phyloP scores from a whole-genome alignment of 2,888 invertebrate species.

The Cheilosia pagana region DNA sequence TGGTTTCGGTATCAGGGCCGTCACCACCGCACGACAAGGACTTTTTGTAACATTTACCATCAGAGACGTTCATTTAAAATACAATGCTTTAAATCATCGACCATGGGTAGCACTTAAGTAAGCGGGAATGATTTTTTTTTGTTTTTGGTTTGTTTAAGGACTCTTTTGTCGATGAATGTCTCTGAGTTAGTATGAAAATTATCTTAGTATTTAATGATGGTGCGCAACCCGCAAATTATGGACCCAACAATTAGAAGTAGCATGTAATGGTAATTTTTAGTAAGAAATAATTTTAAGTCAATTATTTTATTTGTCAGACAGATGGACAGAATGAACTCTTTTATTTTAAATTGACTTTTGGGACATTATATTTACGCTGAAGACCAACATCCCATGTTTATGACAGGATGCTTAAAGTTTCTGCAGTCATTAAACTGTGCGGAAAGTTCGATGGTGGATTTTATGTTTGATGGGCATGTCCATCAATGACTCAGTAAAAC shows the following conservation, averaged over 20 bases:
- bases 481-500: neutral
- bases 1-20: constrained; percentile 91
- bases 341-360: neutral
- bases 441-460: no score
- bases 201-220: constrained; percentile 2
- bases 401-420: constrained; percentile 19
- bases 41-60: constrained; percentile 83
- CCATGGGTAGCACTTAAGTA: constrained; percentile 42
- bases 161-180: constrained; percentile 64
- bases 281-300: constrained; percentile 56
- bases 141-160: constrained; percentile 2
- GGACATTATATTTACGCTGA: neutral
- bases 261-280: constrained; percentile 20
- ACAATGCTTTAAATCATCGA: constrained; percentile 61
- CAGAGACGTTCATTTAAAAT: constrained; percentile 84
- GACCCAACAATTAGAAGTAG: constrained; percentile 37
- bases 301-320: constrained; percentile 51
- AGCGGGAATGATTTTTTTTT: constrained; percentile 9
- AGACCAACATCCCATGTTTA: constrained; percentile 23
- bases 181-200: constrained; percentile 46
- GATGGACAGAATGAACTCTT: neutral
- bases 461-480: no score
- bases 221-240: constrained; percentile 39
- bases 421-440: no score
- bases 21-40: constrained; percentile 89